Evolutionary conservation across 2,888 invertebrate genomes (phyloP).

Genomic region (Miltochrista miniata): DNA sequence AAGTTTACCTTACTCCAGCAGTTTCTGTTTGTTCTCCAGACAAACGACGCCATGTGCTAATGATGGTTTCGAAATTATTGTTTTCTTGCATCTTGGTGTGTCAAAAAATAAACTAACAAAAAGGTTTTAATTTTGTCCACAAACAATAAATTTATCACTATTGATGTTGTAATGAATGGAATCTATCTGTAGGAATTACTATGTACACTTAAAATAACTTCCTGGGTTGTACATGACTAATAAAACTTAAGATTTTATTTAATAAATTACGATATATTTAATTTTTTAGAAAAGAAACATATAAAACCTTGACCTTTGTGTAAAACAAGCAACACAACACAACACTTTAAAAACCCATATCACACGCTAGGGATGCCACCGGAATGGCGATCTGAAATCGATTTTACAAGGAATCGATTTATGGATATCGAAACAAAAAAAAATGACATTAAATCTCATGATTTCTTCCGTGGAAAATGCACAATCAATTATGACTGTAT

Average conservation of each 20-base stretch:
- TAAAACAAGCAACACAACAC: background rate
- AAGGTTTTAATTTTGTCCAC: conserved; percentile 46
- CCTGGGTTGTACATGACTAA: background rate
- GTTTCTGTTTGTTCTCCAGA: conserved; percentile 66
- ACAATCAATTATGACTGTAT: no score
- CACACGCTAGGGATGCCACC: no score
- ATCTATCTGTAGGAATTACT: no score
- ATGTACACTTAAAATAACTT: background rate
- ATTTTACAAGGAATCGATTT: no score
- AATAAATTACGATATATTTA: conserved; percentile 12
- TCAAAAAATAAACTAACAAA: conserved; percentile 48
- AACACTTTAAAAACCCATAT: background rate
- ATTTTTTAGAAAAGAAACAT: conserved; percentile 14
- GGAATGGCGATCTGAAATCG: no score
- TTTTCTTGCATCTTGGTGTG: conserved; percentile 66
- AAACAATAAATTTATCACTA: conserved; percentile 13
- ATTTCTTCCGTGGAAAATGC: no score
- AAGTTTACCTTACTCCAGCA: conserved; percentile 61
- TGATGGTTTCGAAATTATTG: conserved; percentile 73
- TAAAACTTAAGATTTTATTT: conserved; percentile 9
- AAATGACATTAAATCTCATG: no score
- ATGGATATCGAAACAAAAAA: no score
- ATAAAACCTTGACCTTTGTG: conserved; percentile 29
- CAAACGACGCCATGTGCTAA: conserved; percentile 74
- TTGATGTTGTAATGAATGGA: no score